Base-by-base conservation (phyloP, 1,140 invertebrate species). In the Brachionus calyciflorus region DNA sequence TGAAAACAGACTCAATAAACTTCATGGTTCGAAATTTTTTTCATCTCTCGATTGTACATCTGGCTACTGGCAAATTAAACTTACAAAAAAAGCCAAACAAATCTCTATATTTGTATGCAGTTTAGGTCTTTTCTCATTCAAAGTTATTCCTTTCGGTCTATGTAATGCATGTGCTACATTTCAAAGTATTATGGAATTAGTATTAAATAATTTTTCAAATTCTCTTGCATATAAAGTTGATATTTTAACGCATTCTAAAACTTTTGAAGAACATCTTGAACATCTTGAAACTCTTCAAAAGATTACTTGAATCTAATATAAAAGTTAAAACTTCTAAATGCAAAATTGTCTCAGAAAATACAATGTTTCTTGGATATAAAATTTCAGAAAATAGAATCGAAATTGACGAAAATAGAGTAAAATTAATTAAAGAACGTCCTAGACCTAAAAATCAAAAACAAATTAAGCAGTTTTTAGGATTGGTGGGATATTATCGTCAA, bases 161-260 rank as follows among this genome's bases (percentile, higher is more conserved):
- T 77, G 77, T 2, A 86, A 86, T 79, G 80, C 82, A n/a, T 81
- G 81, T 5, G 77, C 81, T 10, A 79, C 82, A 10, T 88, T 87
- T 77, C 85, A 87, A 79, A 76, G 87, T 5, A 82, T 84, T 14
- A 86, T 89, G 33, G 80, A 86, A 77, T 26, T 80, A 17, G 80
- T 87, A 1, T 78, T 87, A 1, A 81, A 79, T 6, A 17, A 80
- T 0, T 3, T 78, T 0, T 55, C 63, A 37, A 77, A 55, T 33
- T 65, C 51, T 10, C 14, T 7, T 1, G 60, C 84, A 0, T 89
- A 87, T 69, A 49, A 88, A 0, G 87, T 88, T 79, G 87, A 89
- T 70, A 80, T 88, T 2, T 77, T 88, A 0, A 78, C 87, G 5
- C 81, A 81, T 33, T 81, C 79, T 2, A 76, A 78, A 4, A 81